Base-by-base conservation (phyloP, 2,113 vertebrate genomes). In the Poeciliopsis occidentalis region DNA sequence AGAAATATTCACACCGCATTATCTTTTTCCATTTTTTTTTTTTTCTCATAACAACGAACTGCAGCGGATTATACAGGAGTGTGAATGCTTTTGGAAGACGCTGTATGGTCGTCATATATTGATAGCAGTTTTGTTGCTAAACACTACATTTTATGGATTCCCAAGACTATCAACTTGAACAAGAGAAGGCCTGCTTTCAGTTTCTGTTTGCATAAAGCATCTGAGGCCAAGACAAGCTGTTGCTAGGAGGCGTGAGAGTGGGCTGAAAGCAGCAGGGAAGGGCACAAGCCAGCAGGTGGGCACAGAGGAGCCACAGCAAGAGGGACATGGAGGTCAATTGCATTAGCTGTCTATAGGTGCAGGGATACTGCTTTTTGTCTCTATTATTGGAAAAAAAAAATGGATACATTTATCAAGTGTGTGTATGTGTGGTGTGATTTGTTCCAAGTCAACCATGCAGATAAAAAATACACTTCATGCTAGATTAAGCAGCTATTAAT, bases 221-320 rank as follows among this genome's bases (percentile, higher is more conserved):
- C 77, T 69, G 82, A 73, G 54, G 64, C 73, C 24, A 66, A 77
- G 64, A 72, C 76, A 24, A 70, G 80, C 80, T 82, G 87, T 84
- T 88, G 84, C 87, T 81, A 81, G 82, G 82, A 86, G 80, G 76
- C 39, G 17, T 60, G 54, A 30, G 75, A 76, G 82, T 79, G 61
- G 71, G 78, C 78, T 88, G 76, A 75, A 79, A 79, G 77, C 71
- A 82, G 81, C 64, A 79, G 72, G 62, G 66, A 85, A 73, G 82
- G 78, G 79, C 75, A 76, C 60, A 51, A 75, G 76, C 67, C 87
- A 89, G 87, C 71, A 1, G 85, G 83, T 27, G 37, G 80, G 29
- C 73, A 72, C 74, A 30, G 34, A 82, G 72, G 65, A 80, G 63
- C 65, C 74, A 44, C 77, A 13, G 69, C 62, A 72, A 34, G 32